A percentile compares a stretch with the other conserved stretches of the same genome.
Evolutionary conservation across 2,797 vertebrate species (phyloP).

Genomic region (Megaceryle alcyon): DNA sequence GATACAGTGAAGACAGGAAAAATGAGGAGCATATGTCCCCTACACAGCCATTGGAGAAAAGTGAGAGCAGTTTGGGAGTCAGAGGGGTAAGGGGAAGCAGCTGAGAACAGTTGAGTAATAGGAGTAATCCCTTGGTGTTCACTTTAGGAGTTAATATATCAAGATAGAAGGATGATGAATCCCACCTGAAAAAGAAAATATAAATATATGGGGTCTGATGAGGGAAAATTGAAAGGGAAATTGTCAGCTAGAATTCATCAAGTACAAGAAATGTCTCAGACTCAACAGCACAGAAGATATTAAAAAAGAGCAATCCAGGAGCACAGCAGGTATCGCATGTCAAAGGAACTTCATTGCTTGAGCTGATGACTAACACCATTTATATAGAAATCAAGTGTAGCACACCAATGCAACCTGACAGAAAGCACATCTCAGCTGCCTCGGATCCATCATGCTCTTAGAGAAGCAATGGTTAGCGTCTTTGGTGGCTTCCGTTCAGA

Average conservation of each 20-base stretch:
- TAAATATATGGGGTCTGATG: background rate
- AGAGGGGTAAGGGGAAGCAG: background rate
- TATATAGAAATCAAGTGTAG: background rate
- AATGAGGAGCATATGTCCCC: background rate
- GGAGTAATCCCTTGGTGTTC: background rate
- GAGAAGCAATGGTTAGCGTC: background rate
- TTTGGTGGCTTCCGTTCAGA: background rate
- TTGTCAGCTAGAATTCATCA: background rate
- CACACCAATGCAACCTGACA: background rate
- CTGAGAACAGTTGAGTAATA: background rate
- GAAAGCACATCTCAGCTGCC: background rate
- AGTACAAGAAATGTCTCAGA: background rate
- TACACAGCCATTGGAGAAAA: background rate
- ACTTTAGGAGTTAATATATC: background rate
- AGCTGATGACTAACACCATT: background rate
- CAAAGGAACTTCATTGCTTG: background rate
- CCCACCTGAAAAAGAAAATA: background rate
- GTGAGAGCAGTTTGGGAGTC: background rate
- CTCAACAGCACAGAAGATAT: fast-evolving
- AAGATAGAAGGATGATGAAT: background rate
- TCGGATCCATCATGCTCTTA: background rate
- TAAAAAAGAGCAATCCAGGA: background rate
- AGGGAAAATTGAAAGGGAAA: background rate
- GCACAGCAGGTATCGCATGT: background rate
- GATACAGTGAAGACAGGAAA: background rate